Evolutionary conservation across 2,888 invertebrate genomes (phyloP), one percentile per base, ranked within the genome.

Genomic region (Leuctra nigra): DNA sequence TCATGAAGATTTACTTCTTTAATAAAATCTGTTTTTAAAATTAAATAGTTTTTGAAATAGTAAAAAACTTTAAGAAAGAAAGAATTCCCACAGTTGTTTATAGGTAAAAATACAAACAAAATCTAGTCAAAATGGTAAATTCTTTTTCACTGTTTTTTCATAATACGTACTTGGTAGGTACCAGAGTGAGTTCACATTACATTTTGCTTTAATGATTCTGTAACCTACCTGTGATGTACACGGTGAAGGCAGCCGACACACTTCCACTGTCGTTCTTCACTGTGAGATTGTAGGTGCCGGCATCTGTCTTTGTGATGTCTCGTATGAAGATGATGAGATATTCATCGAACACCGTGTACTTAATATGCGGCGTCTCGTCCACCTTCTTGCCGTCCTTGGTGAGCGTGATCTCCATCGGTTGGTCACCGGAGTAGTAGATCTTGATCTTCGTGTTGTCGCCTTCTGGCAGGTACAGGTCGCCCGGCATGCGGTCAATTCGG

Each of bases 381-480:
- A 97, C 75, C 61, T 82, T 81, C 63, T 81, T 81, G 41, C 94
- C 94, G 69, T 95, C 88, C 68, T 86, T 89, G 59, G 83, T 84
- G 56, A 99, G 79, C 1, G 80, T 82, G 55, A 98, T 87, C 61
- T 90, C 87, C 70, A 96, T 87, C 4, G 98, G 97, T 70, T 96
- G 95, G 70, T 97, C 96, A 24, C 99, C 99, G 54, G 87, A 85
- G 78, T 96, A 97, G 69, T 90, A 91, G 63, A 99, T 87, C 77
- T 99, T 99, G 68, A 99, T 88, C 76, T 99, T 99, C 7, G 93
- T 91, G 72, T 96, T 96, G 67, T 99, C 99, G 53, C 91, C 88
- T 69, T 94, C 94, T 0, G 96, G 90, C 2, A 98, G 78, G 68
- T 88, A 90, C 16, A 97, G 76, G 68, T 93, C 91, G 38, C 83